phyloP scores from a whole-genome alignment of 2,797 vertebrate species.

The Cyprinodon diabolis region DNA sequence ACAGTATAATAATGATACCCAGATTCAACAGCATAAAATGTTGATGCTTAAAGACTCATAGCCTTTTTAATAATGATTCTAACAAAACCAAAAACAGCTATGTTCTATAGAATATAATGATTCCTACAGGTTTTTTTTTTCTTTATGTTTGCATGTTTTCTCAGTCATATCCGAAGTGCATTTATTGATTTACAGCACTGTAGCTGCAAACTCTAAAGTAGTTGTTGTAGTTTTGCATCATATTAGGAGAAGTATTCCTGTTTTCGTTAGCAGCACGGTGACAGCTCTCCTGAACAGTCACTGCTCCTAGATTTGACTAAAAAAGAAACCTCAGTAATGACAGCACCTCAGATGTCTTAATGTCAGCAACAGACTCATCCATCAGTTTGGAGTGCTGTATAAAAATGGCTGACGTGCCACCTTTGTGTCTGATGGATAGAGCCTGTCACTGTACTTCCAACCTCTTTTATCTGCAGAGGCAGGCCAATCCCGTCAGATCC shows the following conservation, averaged over 20 bases:
- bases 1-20: slow-evolving; percentile 69
- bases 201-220: slow-evolving; percentile 1
- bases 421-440: slow-evolving; percentile 73
- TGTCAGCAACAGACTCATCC: slow-evolving; percentile 70
- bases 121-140: too few species aligned
- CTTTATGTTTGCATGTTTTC: neutral
- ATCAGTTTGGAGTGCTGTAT: slow-evolving; percentile 67
- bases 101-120: neutral
- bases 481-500: slow-evolving; percentile 67
- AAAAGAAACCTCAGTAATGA: slow-evolving; percentile 57
- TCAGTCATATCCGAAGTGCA: neutral
- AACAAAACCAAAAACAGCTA: slow-evolving; percentile 25
- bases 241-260: slow-evolving; percentile 9
- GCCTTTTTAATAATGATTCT: slow-evolving; percentile 69
- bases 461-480: slow-evolving; percentile 74
- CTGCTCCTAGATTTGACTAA: slow-evolving; percentile 49
- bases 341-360: slow-evolving; percentile 73
- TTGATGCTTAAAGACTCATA: slow-evolving; percentile 61
- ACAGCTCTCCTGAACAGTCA: slow-evolving; percentile 68
- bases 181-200: neutral
- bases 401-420: slow-evolving; percentile 73
- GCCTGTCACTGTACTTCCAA: slow-evolving; percentile 60
- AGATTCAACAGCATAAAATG: slow-evolving; percentile 72
- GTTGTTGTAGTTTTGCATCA: too few species aligned
- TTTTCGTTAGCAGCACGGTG: slow-evolving; percentile 25